A percentile compares a stretch with the other conserved stretches of the same genome.
Conservation (phyloP, 2,888 invertebrate genomes). For the Holacanthella duospinosa region DNA sequence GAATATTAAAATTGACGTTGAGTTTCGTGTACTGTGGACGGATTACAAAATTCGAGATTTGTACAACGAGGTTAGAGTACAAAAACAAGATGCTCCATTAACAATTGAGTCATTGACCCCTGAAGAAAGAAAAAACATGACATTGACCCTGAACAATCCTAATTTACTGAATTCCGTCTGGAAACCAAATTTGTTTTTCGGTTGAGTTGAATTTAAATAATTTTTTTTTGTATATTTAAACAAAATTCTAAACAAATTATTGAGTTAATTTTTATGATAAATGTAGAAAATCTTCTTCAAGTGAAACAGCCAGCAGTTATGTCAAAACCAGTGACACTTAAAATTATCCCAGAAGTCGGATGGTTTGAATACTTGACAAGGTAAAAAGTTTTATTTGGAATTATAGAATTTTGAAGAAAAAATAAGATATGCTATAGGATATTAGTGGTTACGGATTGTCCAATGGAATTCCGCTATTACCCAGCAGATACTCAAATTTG, state of each 20-base stretch:
- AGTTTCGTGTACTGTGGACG: conserved; percentile 15
- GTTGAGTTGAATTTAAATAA: too few species aligned
- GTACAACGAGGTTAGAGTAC: background rate
- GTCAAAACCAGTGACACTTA: conserved; percentile 10
- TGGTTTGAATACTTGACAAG: conserved; percentile 13
- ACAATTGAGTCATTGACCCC: conserved; percentile 1
- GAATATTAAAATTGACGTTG: conserved; percentile 12
- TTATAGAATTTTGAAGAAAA: too few species aligned
- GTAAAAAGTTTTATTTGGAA: background rate
- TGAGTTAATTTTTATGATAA: background rate
- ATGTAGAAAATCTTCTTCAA: conserved; percentile 8
- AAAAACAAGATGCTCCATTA: background rate
- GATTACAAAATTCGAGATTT: conserved; percentile 9
- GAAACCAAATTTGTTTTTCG: conserved; percentile 16
- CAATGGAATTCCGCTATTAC: conserved; percentile 12
- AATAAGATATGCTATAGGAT: too few species aligned
- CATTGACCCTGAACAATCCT: conserved; percentile 9
- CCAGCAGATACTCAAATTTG: conserved; percentile 17
- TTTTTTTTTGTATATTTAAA: too few species aligned
- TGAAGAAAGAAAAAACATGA: conserved; percentile 5
- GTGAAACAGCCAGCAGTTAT: conserved; percentile 8
- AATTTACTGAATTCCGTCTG: conserved; percentile 6
- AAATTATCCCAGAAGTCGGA: conserved; percentile 13
- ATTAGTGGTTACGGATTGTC: conserved; percentile 7
- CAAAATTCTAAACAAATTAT: too few species aligned